Evolutionary conservation across 2,888 invertebrate genomes (phyloP), one percentile per base, ranked within the genome.

Genomic region (Cheilosia vulpina): DNA sequence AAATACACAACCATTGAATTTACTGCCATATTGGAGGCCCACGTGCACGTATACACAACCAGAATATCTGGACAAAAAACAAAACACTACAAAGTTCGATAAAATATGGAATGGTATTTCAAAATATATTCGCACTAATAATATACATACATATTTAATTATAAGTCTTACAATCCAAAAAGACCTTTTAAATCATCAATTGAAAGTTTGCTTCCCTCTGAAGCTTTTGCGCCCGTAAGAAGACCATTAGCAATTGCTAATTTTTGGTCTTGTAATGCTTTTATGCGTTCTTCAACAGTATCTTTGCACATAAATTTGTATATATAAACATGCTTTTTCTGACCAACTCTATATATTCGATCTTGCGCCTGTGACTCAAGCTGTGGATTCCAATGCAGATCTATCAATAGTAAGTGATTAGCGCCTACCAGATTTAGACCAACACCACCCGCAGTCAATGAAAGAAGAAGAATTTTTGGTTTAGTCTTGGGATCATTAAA

Each of bases 321-420:
- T 63, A 98, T 95, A 88, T 94, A 93, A 0, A 98, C 98, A 88
- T 94, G 92, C 89, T 96, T 96, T 60, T 92, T 94, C 91, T 99
- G 99, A 0, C 98, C 98, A 87, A 98, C 95, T 81, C 98, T 93
- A 93, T 98, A 98, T 84, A 99, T 96, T 82, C 99, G 94, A 93
- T 99, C 99, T 93, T 97, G 97, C 0, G 98, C 99, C 92, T 99
- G 99, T 53, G 95, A 94, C 92, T 99, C 99, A 57, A 99, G 93
- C 89, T 98, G 98, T 0, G 99, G 99, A 94, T 99, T 99, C 98
- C 98, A 99, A 92, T 99, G 98, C 68, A 98, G 94, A 93, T 99
- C 99, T 24, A 98, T 92, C 41, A 99, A 93, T 38, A 98, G 94
- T 58, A 99, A 94, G 91, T 99, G 97, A 93, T 97, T 98, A 0